phyloP scores from a whole-genome alignment of 2,113 vertebrate genomes.

The Nettapus auritus region DNA sequence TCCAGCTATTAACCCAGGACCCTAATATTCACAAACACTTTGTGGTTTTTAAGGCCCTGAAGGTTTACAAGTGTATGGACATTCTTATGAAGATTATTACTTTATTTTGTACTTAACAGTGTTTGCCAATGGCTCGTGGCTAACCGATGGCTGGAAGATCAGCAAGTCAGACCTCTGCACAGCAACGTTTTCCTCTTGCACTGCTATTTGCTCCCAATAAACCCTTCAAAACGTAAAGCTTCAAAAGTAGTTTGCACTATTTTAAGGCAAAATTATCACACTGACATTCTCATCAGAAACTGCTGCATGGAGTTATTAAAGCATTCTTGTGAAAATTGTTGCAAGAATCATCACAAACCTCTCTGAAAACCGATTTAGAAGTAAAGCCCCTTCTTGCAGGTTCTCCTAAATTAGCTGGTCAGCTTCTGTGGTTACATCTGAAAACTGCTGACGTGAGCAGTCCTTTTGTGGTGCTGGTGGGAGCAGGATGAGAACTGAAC shows the following conservation, averaged over 20 bases:
- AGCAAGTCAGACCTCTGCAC: not conserved
- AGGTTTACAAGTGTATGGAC: slow-evolving; percentile 16
- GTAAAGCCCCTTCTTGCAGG: not conserved
- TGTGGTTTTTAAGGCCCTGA: slow-evolving; percentile 28
- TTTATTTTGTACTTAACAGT: slow-evolving; percentile 27
- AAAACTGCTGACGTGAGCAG: not conserved
- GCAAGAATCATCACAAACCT: not conserved
- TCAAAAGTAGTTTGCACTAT: not conserved
- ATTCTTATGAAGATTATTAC: slow-evolving; percentile 31
- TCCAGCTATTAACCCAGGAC: slow-evolving; percentile 79
- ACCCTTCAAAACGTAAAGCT: not conserved
- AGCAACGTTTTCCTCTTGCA: not conserved
- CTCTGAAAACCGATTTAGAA: not conserved
- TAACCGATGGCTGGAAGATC: slow-evolving; percentile 18
- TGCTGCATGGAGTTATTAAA: not conserved
- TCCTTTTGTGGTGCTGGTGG: rapidly evolving
- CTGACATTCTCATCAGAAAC: not conserved
- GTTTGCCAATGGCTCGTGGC: slow-evolving; percentile 38
- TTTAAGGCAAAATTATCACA: not conserved
- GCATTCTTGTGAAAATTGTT: not conserved
- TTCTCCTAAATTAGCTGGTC: not conserved
- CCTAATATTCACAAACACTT: slow-evolving; percentile 42
- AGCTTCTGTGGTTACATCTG: not conserved
- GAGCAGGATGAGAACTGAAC: not conserved
- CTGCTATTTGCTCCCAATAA: not conserved